Conservation (phyloP, 1,140 invertebrate species). For the Orussus abietinus region DNA sequence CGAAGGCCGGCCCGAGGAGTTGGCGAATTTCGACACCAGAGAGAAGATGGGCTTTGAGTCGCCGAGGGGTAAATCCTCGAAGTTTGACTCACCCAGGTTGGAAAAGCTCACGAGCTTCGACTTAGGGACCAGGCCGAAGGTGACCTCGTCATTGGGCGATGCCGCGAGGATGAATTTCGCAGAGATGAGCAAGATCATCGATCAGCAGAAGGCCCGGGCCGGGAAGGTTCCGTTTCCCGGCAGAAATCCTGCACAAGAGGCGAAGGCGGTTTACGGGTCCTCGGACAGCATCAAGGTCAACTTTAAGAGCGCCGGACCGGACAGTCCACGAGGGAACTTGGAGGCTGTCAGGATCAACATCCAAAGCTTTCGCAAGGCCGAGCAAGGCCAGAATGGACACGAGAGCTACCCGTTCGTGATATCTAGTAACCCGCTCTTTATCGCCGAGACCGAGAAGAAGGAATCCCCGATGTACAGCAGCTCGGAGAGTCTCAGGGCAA, state of each 20-base stretch:
- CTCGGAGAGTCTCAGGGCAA: constrained; percentile 37
- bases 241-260: constrained; percentile 27
- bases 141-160: constrained; percentile 21
- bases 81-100: constrained; percentile 21
- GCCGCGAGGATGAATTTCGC: constrained; percentile 28
- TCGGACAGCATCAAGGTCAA: constrained; percentile 34
- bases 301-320: constrained; percentile 20
- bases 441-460: constrained; percentile 34
- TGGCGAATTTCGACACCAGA: constrained; percentile 5
- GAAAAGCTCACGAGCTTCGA: constrained; percentile 27
- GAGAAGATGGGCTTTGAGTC: constrained; percentile 28
- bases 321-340: constrained; percentile 32
- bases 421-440: constrained; percentile 46
- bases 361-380: constrained; percentile 37
- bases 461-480: constrained; percentile 39
- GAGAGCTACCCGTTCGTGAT: constrained; percentile 44
- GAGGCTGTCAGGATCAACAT: constrained; percentile 41
- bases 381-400: constrained; percentile 41
- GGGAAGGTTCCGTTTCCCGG: constrained; percentile 20
- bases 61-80: background rate
- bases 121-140: constrained; percentile 39
- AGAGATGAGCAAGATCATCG: constrained; percentile 34
- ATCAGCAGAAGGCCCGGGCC: constrained; percentile 23
- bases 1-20: constrained; percentile 17
- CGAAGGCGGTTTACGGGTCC: constrained; percentile 17